Conservation (phyloP, 1,140 invertebrate genomes). For the Oreohelix idahoensis region DNA sequence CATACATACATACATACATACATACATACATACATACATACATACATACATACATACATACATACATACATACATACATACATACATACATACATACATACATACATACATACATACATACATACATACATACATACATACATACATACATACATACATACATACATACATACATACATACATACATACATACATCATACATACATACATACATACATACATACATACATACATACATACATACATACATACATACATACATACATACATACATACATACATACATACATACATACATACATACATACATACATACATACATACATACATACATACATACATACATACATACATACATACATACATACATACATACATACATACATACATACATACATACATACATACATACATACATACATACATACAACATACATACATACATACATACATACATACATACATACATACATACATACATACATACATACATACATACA, state of each 20-base stretch:
- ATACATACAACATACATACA: no score
- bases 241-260: neutral
- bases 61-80: no score
- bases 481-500: neutral
- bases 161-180: no score
- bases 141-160: no score
- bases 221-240: neutral
- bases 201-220: neutral
- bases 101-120: no score
- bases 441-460: neutral
- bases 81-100: no score
- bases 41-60: no score
- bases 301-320: neutral
- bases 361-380: neutral
- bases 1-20: no score
- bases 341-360: neutral
- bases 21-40: no score
- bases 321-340: conserved; percentile 32
- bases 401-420: neutral
- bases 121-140: no score
- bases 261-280: conserved; percentile 10
- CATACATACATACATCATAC: no score
- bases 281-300: neutral
- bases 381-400: neutral
- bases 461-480: neutral